These are phyloP conservation scores for Catostomus latipinnis DNA, from an alignment of 2,797 vertebrate genomes.

Conservation along the genomic window DNA sequence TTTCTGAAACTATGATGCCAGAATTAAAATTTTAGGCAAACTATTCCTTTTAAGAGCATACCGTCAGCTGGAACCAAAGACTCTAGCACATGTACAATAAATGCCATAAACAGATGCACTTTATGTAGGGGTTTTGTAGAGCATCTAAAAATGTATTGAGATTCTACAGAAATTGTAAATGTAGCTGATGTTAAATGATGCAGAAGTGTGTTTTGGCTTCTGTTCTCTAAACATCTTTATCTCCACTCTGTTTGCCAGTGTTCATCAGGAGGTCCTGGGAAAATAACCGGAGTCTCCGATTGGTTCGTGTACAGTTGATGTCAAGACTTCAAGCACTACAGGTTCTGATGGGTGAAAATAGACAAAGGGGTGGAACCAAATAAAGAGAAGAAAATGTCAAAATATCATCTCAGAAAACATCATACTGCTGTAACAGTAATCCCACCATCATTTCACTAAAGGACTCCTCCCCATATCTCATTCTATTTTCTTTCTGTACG, in stretches of 20 bases:
- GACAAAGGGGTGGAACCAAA: conserved; percentile 82
- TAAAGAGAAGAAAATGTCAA: conserved; percentile 75
- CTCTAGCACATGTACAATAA: too few relatives aligned
- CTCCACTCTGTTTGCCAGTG: conserved; percentile 77
- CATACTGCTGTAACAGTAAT: conserved; percentile 93
- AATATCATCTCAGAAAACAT: conserved; percentile 90
- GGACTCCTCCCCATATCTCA: conserved; percentile 47
- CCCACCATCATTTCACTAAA: conserved; percentile 87
- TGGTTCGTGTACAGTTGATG: conserved; percentile 91
- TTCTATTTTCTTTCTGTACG: conserved; percentile 77
- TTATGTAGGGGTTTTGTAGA: too few relatives aligned
- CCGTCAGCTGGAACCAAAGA: too few relatives aligned
- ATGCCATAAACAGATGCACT: too few relatives aligned
- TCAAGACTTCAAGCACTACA: conserved; percentile 90
- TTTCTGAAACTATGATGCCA: too few relatives aligned
- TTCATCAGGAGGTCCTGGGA: conserved; percentile 93
- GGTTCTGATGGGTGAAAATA: conserved; percentile 78
- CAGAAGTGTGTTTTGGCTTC: background rate
- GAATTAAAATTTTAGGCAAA: background rate
- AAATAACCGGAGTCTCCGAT: conserved; percentile 95
- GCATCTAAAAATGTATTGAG: too few relatives aligned
- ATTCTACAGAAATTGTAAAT: too few relatives aligned
- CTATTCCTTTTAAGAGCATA: too few relatives aligned
- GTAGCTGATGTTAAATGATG: too few relatives aligned
- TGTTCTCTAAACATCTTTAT: conserved; percentile 11